Base-by-base conservation (phyloP, 2,797 vertebrate genomes). In the Oryzias sinensis region DNA sequence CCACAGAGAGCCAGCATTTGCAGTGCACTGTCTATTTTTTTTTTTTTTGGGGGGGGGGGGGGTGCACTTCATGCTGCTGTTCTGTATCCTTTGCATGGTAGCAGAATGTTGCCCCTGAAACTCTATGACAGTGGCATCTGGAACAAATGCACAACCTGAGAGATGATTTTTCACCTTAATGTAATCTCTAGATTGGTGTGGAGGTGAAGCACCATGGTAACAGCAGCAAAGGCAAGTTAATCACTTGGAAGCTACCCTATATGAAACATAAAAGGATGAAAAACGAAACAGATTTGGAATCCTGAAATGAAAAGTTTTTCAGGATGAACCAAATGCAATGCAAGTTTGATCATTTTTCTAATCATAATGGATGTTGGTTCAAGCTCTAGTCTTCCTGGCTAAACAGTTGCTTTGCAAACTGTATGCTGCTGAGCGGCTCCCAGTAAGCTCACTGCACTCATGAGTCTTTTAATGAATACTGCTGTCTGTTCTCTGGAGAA, bases 401-500 rank as follows among this genome's bases (percentile, higher is more conserved):
- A 60, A 69, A 77, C 68, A 73, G 62, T 76, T 73, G 74, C 81
- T 72, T 47, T 79, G 68, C 66, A 76, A 64, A 84, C 62, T 84
- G 63, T 77, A 71, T 79, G 64, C 64, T 45, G 0, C 63, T 69
- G 66, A 78, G 73, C 73, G 73, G 69, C 77, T 76, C 72, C 77
- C 56, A 56, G 78, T 70, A 48, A 47, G 74, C 77, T 68, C 61
- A 68, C 59, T 75, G 78, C 67, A 62, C 58, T 69, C 59, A 61
- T 72, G 74, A 71, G 79, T 58, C 68, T 70, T 76, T 74, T 86
- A 74, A 86, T 90, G 88, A 91, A 91, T 86, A 74, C 74, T 53
- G 62, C 82, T 79, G 70, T 84, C 81, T 89, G 81, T 90, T 79
- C 85, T 71, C 80, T 18, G 53, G 85, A 90, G 88, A 91, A 90